Base-by-base conservation (phyloP, 2,113 vertebrate genomes). In the Sinocyclocheilus rhinocerous region DNA sequence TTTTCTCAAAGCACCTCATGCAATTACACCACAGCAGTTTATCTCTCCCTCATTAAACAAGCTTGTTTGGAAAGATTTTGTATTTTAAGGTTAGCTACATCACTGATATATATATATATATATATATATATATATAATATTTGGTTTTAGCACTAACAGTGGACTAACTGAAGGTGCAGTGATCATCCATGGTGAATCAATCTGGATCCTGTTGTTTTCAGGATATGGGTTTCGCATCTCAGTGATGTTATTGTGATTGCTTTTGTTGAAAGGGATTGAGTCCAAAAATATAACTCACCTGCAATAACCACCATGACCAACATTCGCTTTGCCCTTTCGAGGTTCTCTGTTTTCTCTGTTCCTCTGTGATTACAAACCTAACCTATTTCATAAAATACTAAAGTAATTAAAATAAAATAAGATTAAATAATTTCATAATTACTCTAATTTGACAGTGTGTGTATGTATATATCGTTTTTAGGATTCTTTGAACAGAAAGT, bases 201-300 rank as follows among this genome's bases (percentile, higher is more conserved):
- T 81, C 79, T 65, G n/a, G 59, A 81, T 67, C 59, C 59, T 45
- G 42, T 26, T 81, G 79, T 61, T 81, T n/a, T 45, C 15, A 65
- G 79, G 79, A 81, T 65, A 65, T 65, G 79, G 48, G 79, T 9
- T 80, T 80, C 12, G 36, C 55, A 42, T 24, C 20, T 61, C 55
- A 15, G n/a, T 36, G 13, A 61, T 80, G 55, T 65, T 65, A 36
- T 15, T 65, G 13, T 24, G 79, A 81, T 81, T 65, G 77, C 55
- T 80, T 80, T 39, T 80, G 57, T 61, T 80, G 77, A 42, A 59
- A 16, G 33, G 57, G 12, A 80, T 80, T 42, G 59, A 81, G 79
- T 48, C 59, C 57, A 63, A 65, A 79, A 78, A 33, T 15, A 11
- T 80, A 42, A 24, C 77, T 39, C 22, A 45, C 12, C 22, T n/a